A percentile compares a stretch with the other conserved stretches of the same genome.
phyloP scores from a whole-genome alignment of 2,113 vertebrate species.

The Hippocampus mohnikei region DNA sequence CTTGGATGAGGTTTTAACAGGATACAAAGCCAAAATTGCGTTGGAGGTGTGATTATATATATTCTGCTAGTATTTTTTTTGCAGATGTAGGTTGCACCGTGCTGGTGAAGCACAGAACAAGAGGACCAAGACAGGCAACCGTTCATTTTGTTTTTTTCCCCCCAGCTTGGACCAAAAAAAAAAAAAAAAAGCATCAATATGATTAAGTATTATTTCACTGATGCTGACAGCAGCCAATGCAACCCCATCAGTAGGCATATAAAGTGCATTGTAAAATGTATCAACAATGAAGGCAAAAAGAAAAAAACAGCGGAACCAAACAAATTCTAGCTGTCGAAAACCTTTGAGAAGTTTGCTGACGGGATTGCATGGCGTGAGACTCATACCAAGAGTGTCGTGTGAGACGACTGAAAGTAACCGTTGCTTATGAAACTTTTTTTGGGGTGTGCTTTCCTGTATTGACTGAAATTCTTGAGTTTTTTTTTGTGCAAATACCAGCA shows the following conservation, averaged over 20 bases:
- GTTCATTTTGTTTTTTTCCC: constrained; percentile 12
- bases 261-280: constrained; percentile 15
- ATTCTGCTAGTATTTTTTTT: neutral
- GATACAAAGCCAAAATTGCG: constrained; percentile 59
- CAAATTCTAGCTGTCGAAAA: constrained; percentile 23
- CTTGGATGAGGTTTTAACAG: constrained; percentile 52
- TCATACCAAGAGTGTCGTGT: constrained; percentile 66
- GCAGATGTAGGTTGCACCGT: neutral
- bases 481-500: constrained; percentile 50
- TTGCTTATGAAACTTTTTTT: constrained; percentile 69
- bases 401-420: constrained; percentile 73
- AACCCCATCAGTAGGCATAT: constrained; percentile 17
- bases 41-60: constrained; percentile 37
- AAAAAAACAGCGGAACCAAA: constrained; percentile 46
- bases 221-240: constrained; percentile 40
- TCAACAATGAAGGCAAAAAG: constrained; percentile 42
- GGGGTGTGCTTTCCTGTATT: constrained; percentile 40
- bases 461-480: neutral
- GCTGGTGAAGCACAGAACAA: neutral
- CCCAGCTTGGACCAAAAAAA: constrained; percentile 67
- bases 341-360: constrained; percentile 52
- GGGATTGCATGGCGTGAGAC: constrained; percentile 29
- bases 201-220: constrained; percentile 60
- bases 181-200: constrained; percentile 14
- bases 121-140: neutral